Base-by-base conservation (phyloP, 2,888 invertebrate genomes). In the Sycophila texana region DNA sequence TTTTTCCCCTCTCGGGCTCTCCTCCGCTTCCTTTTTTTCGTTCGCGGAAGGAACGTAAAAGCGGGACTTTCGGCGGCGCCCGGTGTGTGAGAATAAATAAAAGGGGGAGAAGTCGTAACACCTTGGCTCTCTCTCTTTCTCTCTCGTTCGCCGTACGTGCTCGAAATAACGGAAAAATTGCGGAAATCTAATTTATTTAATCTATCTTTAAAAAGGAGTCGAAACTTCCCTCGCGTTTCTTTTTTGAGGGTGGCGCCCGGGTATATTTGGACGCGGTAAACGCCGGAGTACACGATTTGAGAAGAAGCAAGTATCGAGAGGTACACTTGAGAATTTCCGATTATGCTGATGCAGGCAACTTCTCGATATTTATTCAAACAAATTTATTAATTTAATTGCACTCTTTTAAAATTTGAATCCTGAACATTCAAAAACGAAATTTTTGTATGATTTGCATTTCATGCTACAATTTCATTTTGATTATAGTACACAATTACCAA, bases 111-210 rank as follows among this genome's bases (percentile, higher is more conserved):
- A 39, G 74, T 3, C 67, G 74, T 78, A 75, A 81, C 68, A 65
- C 80, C 73, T 77, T 60, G 66, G 30, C 71, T 61, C 63, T 63
- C 39, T 10, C 39, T 1, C 39, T 39, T 7, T 39, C 39, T 39
- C 39, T 39, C 39, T 39, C 39, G 39, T 39, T 39, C 16, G 39
- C 22, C 13, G 81, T 79, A 81, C 81, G 81, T 81, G 81, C 79
- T 26, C 73, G 81, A 81, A 81, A 81, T 81, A 79, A 65, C 61
- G 58, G 63, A 76, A 74, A 72, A 81, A 81, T 77, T 81, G 74
- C 70, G 63, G 61, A 67, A 81, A 81, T 77, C 77, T 77, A 81
- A 81, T 81, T 79, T 79, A 81, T 74, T 79, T 79, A 74, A 81
- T 81, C 81, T 77, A 79, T 77, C 72, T 79, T 79, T 79, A 79